phyloP scores from a whole-genome alignment of 1,140 invertebrate species.

The Sipha flava region DNA sequence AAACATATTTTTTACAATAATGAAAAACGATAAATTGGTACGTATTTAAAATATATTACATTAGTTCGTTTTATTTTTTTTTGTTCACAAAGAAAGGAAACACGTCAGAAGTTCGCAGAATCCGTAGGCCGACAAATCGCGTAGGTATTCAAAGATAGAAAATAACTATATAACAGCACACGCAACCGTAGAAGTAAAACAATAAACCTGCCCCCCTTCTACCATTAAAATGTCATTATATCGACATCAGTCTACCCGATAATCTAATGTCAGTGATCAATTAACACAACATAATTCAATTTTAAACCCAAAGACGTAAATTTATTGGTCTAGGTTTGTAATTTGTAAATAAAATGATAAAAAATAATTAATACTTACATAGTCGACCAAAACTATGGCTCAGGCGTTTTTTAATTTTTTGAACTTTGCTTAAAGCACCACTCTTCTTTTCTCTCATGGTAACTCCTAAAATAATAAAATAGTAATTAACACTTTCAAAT shows the following conservation, averaged over 20 bases:
- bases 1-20: not conserved
- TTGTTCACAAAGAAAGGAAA: not conserved
- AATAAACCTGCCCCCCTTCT: not conserved
- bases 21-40: not conserved
- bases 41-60: not conserved
- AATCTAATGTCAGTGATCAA: not conserved
- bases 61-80: not conserved
- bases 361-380: conserved; percentile 58
- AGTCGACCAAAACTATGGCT: conserved; percentile 84
- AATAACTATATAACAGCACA: not conserved
- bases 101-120: conserved; percentile 9
- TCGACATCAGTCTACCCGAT: not conserved
- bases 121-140: conserved; percentile 2
- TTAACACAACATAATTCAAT: not conserved
- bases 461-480: conserved; percentile 52
- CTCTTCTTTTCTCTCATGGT: conserved; percentile 85
- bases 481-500: too few relatives aligned
- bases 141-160: conserved; percentile 15
- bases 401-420: conserved; percentile 81
- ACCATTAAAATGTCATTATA: not conserved
- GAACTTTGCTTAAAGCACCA: conserved; percentile 74
- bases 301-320: not conserved
- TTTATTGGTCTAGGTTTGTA: too few relatives aligned
- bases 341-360: not conserved
- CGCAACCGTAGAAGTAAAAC: not conserved